Evolutionary conservation across 2,888 invertebrate genomes (phyloP), one percentile per base, ranked within the genome.

Genomic region (Drosophila affinis): DNA sequence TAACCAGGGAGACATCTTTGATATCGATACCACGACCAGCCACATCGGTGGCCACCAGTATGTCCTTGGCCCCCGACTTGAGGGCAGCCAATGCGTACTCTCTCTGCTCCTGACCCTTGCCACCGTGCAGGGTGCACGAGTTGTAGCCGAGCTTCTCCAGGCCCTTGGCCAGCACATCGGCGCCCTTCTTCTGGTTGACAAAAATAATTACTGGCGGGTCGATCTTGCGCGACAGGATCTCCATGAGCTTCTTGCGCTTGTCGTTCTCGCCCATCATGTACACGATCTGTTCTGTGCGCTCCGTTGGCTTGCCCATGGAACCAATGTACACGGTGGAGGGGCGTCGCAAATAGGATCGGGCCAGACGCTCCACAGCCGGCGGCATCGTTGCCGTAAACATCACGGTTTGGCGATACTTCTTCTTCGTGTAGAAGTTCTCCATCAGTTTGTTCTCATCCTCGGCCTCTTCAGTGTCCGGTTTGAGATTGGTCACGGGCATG

Each of bases 341-440:
- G 87, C 99, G 94, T 62, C 99, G 94, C 24, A 99, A 93, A 93
- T 99, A 99, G 34, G 96, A 97, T 74, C 98, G 94, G 0, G 99
- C 99, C 74, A 99, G 93, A 71, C 99, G 94, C 93, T 99, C 99
- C 2, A 99, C 98, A 3, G 99, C 97, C 0, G 99, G 96, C 9
- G 99, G 99, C 99, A 99, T 99, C 76, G 99, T 99, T 3, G 99
- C 99, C 55, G 99, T 99, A 93, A 99, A 99, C 99, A 99, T 99
- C 91, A 99, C 99, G 88, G 99, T 99, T 96, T 99, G 99, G 10
- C 91, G 82, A 92, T 97, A 99, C 92, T 99, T 99, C 91, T 99
- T 97, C 92, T 98, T 99, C 0, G 98, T 95, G 90, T 96, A 95
- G 90, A 99, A 99, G 92, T 99, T 99, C 39, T 96, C 97, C 92